phyloP scores from a whole-genome alignment of 2,113 vertebrate genomes.

The Cephalopterus ornatus region DNA sequence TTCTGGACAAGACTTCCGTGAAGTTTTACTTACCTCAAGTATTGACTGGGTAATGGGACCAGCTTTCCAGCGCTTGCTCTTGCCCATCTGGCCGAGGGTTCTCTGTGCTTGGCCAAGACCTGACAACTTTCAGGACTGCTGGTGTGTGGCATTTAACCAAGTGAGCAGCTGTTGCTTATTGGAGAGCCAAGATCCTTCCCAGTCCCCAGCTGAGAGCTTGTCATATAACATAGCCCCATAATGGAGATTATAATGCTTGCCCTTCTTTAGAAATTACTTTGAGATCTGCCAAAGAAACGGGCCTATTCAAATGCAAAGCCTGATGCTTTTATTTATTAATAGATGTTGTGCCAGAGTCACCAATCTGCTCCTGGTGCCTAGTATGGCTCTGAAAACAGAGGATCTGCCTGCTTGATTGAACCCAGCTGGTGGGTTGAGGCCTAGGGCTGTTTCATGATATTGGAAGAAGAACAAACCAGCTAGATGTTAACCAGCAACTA shows the following conservation, averaged over 20 bases:
- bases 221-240: background rate
- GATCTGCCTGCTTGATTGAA: conserved; percentile 2
- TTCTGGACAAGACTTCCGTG: background rate
- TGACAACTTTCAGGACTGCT: background rate
- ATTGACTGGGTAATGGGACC: background rate
- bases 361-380: conserved; percentile 42
- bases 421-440: background rate
- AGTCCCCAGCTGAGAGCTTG: background rate
- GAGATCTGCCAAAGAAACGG: conserved; percentile 44
- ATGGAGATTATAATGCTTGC: conserved; percentile 18
- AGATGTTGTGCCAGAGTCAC: conserved; percentile 39
- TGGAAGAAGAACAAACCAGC: background rate
- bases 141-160: conserved; percentile 43
- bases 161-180: conserved; percentile 34
- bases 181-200: conserved; percentile 20
- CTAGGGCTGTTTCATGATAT: background rate
- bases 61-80: background rate
- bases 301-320: conserved; percentile 49
- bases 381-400: background rate
- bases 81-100: conserved; percentile 6
- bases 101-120: background rate
- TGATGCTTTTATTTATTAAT: conserved; percentile 57
- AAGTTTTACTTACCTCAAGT: background rate
- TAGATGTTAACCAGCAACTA: conserved; percentile 35
- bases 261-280: conserved; percentile 49